These are phyloP conservation scores for Harpagus bidentatus DNA, from an alignment of 2,113 vertebrate species.

Conservation along the genomic window DNA sequence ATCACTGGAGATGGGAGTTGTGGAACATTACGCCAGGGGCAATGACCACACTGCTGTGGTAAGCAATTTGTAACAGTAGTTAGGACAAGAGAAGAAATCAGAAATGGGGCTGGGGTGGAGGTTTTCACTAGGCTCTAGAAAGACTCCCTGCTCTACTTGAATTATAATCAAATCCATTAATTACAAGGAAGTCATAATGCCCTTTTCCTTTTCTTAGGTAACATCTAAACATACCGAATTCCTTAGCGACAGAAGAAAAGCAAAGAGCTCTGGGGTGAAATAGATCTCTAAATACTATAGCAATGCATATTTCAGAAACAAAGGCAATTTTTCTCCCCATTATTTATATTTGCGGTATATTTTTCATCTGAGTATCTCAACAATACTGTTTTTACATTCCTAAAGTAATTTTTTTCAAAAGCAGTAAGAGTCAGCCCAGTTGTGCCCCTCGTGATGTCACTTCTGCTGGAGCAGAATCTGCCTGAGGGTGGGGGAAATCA, in stretches of 20 bases:
- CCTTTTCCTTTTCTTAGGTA: not conserved
- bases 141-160: not conserved
- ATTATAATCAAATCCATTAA: not conserved
- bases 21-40: not conserved
- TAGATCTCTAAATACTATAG: not conserved
- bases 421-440: not conserved
- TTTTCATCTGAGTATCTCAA: not conserved
- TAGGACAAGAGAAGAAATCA: not conserved
- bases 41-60: not conserved
- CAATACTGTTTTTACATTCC: not conserved
- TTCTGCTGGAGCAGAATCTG: not conserved
- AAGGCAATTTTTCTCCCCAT: not conserved
- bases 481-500: accelerated
- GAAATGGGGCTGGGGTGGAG: not conserved
- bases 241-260: not conserved
- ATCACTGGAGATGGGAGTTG: not conserved
- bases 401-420: not conserved
- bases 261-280: not conserved
- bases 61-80: not conserved
- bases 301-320: not conserved
- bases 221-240: not conserved
- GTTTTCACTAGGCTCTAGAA: not conserved
- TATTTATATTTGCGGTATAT: not conserved
- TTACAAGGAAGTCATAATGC: not conserved
- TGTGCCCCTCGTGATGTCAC: not conserved